Evolutionary conservation across 2,797 vertebrate species (phyloP).

Genomic region (Percopsis omiscomaycus): DNA sequence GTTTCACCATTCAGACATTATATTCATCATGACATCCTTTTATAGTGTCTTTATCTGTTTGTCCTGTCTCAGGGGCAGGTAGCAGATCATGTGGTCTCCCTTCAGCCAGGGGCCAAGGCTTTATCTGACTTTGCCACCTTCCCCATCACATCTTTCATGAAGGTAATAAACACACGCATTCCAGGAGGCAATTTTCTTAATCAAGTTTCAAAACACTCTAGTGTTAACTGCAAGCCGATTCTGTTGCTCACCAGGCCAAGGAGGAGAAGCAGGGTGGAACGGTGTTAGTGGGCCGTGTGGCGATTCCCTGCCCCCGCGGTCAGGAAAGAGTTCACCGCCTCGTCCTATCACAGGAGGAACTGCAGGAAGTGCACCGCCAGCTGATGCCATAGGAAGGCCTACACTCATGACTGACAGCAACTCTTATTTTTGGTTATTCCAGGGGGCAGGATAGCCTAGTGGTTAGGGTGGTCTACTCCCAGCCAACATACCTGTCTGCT

Average conservation of each 20-base stretch:
- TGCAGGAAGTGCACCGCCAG: slow-evolving; percentile 81
- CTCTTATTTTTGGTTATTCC: slow-evolving; percentile 10
- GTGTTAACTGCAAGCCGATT: too few species aligned
- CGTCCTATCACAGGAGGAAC: slow-evolving; percentile 84
- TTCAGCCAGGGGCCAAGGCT: slow-evolving; percentile 81
- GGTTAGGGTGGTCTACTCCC: too few species aligned
- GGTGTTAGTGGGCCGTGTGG: slow-evolving; percentile 82
- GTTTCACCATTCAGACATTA: too few species aligned
- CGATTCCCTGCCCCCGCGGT: slow-evolving; percentile 82
- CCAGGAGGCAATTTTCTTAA: not conserved
- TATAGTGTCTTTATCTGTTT: not conserved
- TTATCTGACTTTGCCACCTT: slow-evolving; percentile 87
- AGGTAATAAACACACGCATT: slow-evolving; percentile 71
- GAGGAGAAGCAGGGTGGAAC: slow-evolving; percentile 82
- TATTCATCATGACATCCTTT: not conserved
- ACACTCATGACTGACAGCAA: slow-evolving; percentile 5
- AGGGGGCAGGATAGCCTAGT: not conserved
- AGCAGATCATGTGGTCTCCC: slow-evolving; percentile 80
- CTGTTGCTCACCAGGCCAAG: slow-evolving; percentile 69
- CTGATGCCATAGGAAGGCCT: slow-evolving; percentile 70
- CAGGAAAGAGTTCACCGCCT: slow-evolving; percentile 85
- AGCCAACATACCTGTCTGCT: too few species aligned
- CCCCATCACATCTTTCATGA: slow-evolving; percentile 83
- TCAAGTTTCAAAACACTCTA: too few species aligned
- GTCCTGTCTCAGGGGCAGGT: slow-evolving; percentile 81